Evolutionary conservation across 2,113 vertebrate species (phyloP).

Genomic region (Dromaius novaehollandiae): DNA sequence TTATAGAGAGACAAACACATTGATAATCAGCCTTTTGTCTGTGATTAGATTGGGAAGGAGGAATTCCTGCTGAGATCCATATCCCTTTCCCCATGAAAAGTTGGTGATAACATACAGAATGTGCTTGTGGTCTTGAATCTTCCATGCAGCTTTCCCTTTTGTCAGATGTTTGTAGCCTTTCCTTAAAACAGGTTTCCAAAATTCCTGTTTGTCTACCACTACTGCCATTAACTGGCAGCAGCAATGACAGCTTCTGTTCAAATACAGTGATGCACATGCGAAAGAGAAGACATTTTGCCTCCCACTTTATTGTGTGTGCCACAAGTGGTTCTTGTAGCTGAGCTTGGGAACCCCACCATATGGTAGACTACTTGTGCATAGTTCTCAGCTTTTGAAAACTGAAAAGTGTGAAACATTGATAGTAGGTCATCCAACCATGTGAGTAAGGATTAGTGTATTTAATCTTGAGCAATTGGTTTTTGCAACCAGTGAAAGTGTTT

Average conservation of each 20-base stretch:
- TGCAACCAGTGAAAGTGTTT: not conserved
- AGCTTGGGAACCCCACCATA: not conserved
- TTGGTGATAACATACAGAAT: not conserved
- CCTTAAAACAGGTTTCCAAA: not conserved
- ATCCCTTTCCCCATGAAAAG: not conserved
- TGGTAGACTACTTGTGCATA: not conserved
- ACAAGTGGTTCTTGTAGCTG: not conserved
- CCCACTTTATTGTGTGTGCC: not conserved
- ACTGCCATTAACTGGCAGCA: not conserved
- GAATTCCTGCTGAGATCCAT: not conserved
- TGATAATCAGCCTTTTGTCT: not conserved
- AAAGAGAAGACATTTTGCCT: not conserved
- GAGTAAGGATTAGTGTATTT: not conserved
- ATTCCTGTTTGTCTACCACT: accelerated
- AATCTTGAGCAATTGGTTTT: not conserved
- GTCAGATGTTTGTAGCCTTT: not conserved
- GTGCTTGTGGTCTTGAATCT: not conserved
- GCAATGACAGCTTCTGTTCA: not conserved
- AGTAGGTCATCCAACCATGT: not conserved
- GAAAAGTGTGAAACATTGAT: not conserved
- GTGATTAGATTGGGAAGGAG: not conserved
- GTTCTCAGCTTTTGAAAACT: not conserved
- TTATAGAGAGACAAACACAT: not conserved
- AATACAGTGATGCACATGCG: accelerated
- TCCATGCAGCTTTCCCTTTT: not conserved